Conservation (phyloP, 2,797 vertebrate species). For the Chelidonichthys spinosus region DNA sequence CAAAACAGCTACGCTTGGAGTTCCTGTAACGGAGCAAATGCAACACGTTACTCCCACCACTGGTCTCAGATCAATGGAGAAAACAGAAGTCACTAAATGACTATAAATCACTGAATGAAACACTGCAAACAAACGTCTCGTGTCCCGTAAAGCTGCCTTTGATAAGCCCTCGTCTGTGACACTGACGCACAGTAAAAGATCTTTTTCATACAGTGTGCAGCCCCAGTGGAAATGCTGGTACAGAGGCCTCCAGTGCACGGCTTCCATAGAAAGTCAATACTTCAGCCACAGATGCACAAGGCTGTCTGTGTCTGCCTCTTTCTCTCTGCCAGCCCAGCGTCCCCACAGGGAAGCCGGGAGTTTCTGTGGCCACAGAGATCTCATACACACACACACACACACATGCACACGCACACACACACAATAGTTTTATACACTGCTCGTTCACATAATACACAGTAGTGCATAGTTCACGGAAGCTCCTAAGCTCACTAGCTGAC, state of each 20-base stretch:
- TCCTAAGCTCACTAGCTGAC: conserved; percentile 34
- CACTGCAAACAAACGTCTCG: conserved; percentile 11
- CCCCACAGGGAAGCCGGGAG: conserved; percentile 21
- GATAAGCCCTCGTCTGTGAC: conserved; percentile 17
- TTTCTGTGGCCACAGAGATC: conserved; percentile 40
- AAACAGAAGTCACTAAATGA: not conserved
- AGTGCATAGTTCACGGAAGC: not conserved
- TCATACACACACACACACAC: conserved; percentile 38
- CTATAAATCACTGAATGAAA: conserved; percentile 15
- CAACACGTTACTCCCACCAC: not conserved
- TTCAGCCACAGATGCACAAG: conserved; percentile 51
- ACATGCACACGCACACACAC: not conserved
- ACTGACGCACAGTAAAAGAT: conserved; percentile 39
- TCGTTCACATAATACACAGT: conserved; percentile 21
- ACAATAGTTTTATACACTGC: not conserved
- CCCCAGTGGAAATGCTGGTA: conserved; percentile 47
- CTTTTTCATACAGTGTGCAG: conserved; percentile 26
- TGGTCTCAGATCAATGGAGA: not conserved
- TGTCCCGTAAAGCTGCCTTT: conserved; percentile 39
- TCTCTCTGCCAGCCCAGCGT: conserved; percentile 21
- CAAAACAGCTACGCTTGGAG: too few species aligned
- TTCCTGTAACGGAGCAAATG: not conserved
- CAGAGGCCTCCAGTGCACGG: conserved; percentile 54
- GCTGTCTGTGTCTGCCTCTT: conserved; percentile 48
- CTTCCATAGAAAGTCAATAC: conserved; percentile 54